A percentile compares a stretch with the other conserved stretches of the same genome.
phyloP scores from a whole-genome alignment of 2,113 vertebrate species.

The Semicossyphus pulcher region DNA sequence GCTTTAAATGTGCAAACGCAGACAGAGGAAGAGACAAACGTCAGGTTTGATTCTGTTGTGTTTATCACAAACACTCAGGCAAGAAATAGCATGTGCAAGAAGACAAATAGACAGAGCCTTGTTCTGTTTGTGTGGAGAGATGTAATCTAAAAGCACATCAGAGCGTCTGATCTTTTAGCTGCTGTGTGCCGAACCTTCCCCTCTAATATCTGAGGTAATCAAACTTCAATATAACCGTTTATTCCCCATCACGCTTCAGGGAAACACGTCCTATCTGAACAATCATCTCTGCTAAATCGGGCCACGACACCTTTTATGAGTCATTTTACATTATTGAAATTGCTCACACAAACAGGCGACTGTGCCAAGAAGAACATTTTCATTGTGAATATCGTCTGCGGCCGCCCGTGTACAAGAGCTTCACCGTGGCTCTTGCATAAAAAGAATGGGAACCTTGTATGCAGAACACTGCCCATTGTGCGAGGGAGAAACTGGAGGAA shows the following conservation, averaged over 20 bases:
- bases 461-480: constrained; percentile 74
- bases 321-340: constrained; percentile 54
- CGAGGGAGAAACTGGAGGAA: constrained; percentile 64
- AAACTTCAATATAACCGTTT: constrained; percentile 25
- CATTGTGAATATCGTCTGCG: constrained; percentile 61
- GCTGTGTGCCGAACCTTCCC: not conserved
- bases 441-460: constrained; percentile 69
- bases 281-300: constrained; percentile 57
- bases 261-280: constrained; percentile 50
- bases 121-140: not conserved
- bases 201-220: constrained; percentile 36
- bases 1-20: not conserved
- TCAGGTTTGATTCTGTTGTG: not conserved
- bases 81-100: not conserved
- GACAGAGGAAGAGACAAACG: not conserved
- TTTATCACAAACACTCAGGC: not conserved
- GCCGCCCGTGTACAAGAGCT: constrained; percentile 35
- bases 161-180: not conserved
- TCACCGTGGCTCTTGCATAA: constrained; percentile 11
- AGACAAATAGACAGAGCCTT: not conserved
- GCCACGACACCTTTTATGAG: constrained; percentile 57
- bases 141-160: constrained; percentile 1
- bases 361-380: constrained; percentile 71
- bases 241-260: constrained; percentile 52
- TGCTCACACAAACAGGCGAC: constrained; percentile 36